Evolutionary conservation across 1,140 invertebrate species (phyloP).

Genomic region (Rhagoletis pomonella): DNA sequence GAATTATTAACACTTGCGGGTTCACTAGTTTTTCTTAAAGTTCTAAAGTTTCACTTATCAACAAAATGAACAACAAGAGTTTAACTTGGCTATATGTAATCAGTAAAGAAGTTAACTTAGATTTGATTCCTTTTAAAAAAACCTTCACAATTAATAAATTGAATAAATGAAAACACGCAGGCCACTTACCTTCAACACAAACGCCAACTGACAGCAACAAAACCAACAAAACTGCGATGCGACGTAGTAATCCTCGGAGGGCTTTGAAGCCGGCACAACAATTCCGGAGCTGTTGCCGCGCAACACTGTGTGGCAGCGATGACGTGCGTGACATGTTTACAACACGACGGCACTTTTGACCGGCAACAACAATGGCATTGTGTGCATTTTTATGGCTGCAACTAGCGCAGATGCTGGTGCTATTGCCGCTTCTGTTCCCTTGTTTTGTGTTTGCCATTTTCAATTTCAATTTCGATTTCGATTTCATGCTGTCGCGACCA

Average conservation of each 20-base stretch:
- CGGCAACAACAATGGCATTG: neutral
- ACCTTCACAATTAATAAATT: neutral
- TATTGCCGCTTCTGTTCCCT: neutral
- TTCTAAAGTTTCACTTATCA: neutral
- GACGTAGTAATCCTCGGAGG: constrained; percentile 26
- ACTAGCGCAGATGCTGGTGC: neutral
- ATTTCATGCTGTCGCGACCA: constrained; percentile 46
- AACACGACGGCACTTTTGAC: constrained; percentile 12
- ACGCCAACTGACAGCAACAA: neutral
- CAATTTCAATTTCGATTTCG: constrained; percentile 48
- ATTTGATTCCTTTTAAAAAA: neutral
- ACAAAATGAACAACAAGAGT: neutral
- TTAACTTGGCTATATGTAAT: neutral
- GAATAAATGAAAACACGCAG: neutral
- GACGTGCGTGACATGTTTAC: constrained; percentile 54
- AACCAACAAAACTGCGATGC: neutral
- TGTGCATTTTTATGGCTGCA: constrained; percentile 47
- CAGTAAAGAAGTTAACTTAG: neutral
- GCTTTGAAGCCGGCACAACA: neutral
- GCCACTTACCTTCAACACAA: constrained; percentile 46
- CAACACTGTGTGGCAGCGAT: neutral
- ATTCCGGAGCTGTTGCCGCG: neutral
- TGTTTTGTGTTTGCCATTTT: constrained; percentile 48
- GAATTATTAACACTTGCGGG: too few species aligned
- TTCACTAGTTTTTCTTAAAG: too few species aligned